Percentiles rank a stretch among this genome's conserved stretches.
phyloP scores from a whole-genome alignment of 2,888 invertebrate genomes.

The Coenonympha glycerion region DNA sequence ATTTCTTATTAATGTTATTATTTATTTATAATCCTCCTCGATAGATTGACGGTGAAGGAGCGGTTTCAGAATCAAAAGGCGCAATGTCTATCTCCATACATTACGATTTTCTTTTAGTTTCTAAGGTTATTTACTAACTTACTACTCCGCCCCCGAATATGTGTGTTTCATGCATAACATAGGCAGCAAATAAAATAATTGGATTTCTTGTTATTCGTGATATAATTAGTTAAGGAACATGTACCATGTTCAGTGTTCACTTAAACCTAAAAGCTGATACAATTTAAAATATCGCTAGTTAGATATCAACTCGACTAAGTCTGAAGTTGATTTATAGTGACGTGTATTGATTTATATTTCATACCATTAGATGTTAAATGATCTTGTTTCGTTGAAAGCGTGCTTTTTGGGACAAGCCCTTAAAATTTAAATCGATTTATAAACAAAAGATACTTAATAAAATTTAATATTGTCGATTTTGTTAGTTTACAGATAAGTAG shows the following conservation, averaged over 20 bases:
- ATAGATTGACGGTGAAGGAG: no score
- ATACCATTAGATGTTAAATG: constrained; percentile 18
- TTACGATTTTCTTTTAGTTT: no score
- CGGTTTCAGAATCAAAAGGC: no score
- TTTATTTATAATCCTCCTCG: no score
- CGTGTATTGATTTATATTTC: constrained; percentile 25
- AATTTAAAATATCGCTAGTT: constrained; percentile 17
- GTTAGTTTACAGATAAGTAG: no score
- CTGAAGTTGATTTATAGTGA: constrained; percentile 25
- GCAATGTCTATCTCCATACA: no score
- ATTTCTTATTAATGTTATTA: no score
- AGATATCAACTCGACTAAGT: constrained; percentile 18
- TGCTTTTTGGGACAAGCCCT: constrained; percentile 19
- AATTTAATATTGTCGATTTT: not conserved
- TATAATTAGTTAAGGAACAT: constrained; percentile 15
- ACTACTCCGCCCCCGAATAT: no score
- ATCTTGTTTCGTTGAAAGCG: constrained; percentile 15
- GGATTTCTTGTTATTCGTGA: not conserved
- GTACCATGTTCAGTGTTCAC: no score
- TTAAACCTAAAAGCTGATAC: constrained; percentile 15
- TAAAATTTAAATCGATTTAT: constrained; percentile 14
- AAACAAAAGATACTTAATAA: not conserved
- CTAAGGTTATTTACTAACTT: no score
- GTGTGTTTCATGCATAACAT: not conserved
- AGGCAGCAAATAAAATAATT: constrained; percentile 1